Percentiles rank a stretch among this genome's conserved stretches.
Conservation (phyloP, 2,888 invertebrate species). For the Ormyrus labotus region DNA sequence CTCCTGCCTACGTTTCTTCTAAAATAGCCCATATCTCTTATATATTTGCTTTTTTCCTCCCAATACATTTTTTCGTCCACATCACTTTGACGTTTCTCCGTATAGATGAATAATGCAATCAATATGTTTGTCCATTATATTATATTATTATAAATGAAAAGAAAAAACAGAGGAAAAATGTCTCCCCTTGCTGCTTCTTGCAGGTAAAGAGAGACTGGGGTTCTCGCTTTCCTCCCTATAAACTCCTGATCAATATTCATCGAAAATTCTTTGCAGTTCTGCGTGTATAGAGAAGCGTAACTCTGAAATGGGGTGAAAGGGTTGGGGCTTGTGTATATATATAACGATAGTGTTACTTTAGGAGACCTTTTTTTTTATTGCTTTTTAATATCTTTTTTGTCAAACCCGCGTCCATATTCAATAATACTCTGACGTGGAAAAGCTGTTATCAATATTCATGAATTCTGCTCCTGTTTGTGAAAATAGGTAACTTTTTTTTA, state of each 20-base stretch:
- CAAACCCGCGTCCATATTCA: conserved; percentile 10
- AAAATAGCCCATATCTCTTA: background rate
- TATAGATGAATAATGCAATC: conserved; percentile 23
- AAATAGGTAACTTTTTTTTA: background rate
- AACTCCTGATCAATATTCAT: conserved; percentile 46
- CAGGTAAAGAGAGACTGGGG: background rate
- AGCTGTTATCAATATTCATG: conserved; percentile 39
- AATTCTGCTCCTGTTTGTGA: background rate
- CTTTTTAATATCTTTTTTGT: background rate
- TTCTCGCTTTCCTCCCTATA: background rate
- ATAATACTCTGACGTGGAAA: conserved; percentile 6
- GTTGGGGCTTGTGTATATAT: background rate
- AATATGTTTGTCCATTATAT: background rate
- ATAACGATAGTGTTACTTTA: background rate
- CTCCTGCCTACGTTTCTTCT: background rate
- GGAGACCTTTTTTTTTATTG: background rate
- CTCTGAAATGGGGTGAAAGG: background rate
- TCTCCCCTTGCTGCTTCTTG: no score
- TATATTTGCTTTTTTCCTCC: conserved; percentile 7
- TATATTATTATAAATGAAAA: no score
- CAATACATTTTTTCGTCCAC: conserved; percentile 24
- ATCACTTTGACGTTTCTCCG: conserved; percentile 53
- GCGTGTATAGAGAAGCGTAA: background rate
- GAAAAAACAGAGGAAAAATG: no score
- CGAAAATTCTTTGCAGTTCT: conserved; percentile 40